Base-by-base conservation (phyloP, 2,888 invertebrate genomes). In the Apodemia duryi region DNA sequence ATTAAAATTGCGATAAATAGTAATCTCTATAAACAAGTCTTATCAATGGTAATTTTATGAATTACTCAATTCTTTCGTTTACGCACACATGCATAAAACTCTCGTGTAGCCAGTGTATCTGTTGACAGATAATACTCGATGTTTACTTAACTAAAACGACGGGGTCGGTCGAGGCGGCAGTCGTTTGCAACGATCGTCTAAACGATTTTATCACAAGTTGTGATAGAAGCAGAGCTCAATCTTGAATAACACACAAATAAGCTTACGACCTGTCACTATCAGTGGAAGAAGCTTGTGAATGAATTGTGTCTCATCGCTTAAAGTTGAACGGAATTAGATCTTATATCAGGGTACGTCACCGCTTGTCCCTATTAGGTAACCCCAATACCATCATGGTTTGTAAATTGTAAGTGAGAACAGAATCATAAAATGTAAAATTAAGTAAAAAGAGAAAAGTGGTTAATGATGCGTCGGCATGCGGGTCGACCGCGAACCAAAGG, bases 61-160 rank as follows among this genome's bases (percentile, higher is more conserved):
- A 86, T 86, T 83, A 85, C 77, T 79, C 79, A 81, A 85, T 86
- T 83, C 85, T 86, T 80, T 80, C 69, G 76, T 84, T 76, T 82
- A 78, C 79, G 78, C 77, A 80, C 74, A 79, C 77, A 81, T 81
- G 71, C 79, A 77, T 75, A 80, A 79, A 80, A 76, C 79, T 85
- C 57, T 60, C 57, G 86, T 84, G 87, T 88, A 88, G 83, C 13
- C 46, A 51, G 49, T 51, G 21, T 51, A 51, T 51, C 86, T 88
- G 91, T 89, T 88, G 86, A 88, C 88, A 89, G 91, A 91, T 91
- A 91, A 89, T 91, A 88, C 88, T 88, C 85, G 75, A 84, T 91
- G 90, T 91, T 91, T 90, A 91, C 88, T 89, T 91, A 91, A 90
- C 90, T 84, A 87, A 83, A 86, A 83, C 85, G 86, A 77, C 84